Conservation (phyloP, 2,888 invertebrate species). For the Seira ritae region DNA sequence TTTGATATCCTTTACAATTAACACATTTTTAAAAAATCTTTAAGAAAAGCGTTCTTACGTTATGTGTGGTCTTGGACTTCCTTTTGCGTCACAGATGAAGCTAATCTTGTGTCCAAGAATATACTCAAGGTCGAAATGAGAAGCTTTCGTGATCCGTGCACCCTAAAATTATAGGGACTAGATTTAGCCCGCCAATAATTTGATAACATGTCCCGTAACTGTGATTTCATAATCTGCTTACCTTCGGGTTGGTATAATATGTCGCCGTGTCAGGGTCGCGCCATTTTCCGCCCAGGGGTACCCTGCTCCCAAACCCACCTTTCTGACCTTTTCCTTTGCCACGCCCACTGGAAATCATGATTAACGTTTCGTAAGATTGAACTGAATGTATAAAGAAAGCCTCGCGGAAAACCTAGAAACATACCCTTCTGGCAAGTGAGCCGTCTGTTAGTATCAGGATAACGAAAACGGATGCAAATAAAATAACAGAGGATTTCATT, state of each 20-base stretch:
- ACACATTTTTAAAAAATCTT: no score
- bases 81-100: constrained; percentile 93
- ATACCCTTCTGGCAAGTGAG: constrained; percentile 54
- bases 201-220: not conserved
- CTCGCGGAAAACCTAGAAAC: constrained; percentile 14
- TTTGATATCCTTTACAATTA: no score
- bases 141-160: constrained; percentile 90
- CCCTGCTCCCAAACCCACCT: constrained; percentile 45
- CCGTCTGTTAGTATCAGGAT: constrained; percentile 48
- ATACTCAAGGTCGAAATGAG: constrained; percentile 95
- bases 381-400: not conserved
- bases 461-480: constrained; percentile 46
- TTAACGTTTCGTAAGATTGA: constrained; percentile 12
- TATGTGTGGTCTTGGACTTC: constrained; percentile 88
- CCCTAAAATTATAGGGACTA: constrained; percentile 79
- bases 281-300: constrained; percentile 91
- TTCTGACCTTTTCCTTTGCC: constrained; percentile 60
- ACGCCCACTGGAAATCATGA: constrained; percentile 54
- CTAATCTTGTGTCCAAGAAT: constrained; percentile 95
- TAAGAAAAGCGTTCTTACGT: no score
- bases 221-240: constrained; percentile 75
- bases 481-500: constrained; percentile 47
- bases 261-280: constrained; percentile 92
- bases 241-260: constrained; percentile 92
- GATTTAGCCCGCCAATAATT: not conserved